A percentile compares a stretch with the other conserved stretches of the same genome.
phyloP scores from a whole-genome alignment of 2,113 vertebrate species.

The Cinclus cinclus region DNA sequence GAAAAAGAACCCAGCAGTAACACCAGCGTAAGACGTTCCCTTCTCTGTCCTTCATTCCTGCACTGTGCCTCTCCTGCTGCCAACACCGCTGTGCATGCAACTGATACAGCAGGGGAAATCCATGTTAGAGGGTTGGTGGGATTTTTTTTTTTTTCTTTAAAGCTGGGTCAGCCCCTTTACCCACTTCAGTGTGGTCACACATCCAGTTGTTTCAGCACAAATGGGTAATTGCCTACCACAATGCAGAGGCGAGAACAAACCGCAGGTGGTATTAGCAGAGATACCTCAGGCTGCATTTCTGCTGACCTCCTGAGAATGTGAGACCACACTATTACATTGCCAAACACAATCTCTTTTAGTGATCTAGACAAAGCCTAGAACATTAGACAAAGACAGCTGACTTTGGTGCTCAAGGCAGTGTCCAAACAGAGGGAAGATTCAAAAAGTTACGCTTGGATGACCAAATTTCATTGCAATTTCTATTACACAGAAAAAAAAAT shows the following conservation, averaged over 20 bases:
- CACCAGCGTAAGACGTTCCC: fast-evolving
- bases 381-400: not conserved
- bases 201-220: slow-evolving; percentile 3
- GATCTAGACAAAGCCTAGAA: not conserved
- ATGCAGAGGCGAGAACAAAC: slow-evolving; percentile 13
- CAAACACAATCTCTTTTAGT: not conserved
- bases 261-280: not conserved
- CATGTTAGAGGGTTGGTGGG: not conserved
- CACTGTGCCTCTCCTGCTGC: not conserved
- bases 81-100: not conserved
- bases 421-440: not conserved
- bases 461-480: not conserved
- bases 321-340: not conserved
- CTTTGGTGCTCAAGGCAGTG: not conserved
- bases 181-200: not conserved
- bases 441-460: not conserved
- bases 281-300: slow-evolving; percentile 3
- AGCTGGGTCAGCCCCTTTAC: not conserved
- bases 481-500: not conserved
- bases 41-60: not conserved
- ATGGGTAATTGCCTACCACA: not conserved
- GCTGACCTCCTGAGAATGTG: slow-evolving; percentile 17
- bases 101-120: not conserved
- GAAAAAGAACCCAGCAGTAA: not conserved
- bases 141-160: not conserved